Evolutionary conservation across 2,888 invertebrate genomes (phyloP), one percentile per base, ranked within the genome.

Genomic region (Idaea straminata): DNA sequence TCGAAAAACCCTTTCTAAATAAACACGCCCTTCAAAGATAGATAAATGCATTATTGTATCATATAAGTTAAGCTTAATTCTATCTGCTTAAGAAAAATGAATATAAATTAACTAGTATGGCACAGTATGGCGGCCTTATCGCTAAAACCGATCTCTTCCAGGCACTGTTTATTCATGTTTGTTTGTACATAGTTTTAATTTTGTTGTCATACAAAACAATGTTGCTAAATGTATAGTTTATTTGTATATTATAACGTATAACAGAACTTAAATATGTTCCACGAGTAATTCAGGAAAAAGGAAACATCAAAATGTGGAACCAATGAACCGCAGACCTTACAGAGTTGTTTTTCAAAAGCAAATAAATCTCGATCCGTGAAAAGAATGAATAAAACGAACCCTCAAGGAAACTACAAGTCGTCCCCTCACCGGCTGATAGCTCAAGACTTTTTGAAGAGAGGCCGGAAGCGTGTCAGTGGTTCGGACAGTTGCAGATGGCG

Each of bases 381-480:
- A 81, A 70, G 83, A 80, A 82, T 83, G 83, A 85, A 85, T 85
- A 89, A 88, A 86, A 84, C 83, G 85, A 59, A 87, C 91, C 89
- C 91, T 91, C 86, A 84, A 89, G 86, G 85, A 87, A 91, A 87
- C 85, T 85, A 79, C 77, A 81, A 84, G 83, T 79, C 87, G 81
- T 85, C 87, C 89, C 91, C 86, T 88, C 81, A 77, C 83, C 76
- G 83, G 83, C 79, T 90, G 91, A 90, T 89, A 88, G 88, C 84
- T 90, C 83, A 77, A 91, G 91, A 88, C 88, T 87, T 85, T 86
- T 86, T 90, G 89, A 90, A 88, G 89, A 90, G 88, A 89, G 84
- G 85, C 90, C 90, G 92, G 92, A 92, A 88, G 77, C 84, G 77
- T 82, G 91, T 91, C 92, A 91, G 86, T 87, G 80, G 79, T 79